Evolutionary conservation across 2,888 invertebrate species (phyloP).

Genomic region (Chouioia cunea): DNA sequence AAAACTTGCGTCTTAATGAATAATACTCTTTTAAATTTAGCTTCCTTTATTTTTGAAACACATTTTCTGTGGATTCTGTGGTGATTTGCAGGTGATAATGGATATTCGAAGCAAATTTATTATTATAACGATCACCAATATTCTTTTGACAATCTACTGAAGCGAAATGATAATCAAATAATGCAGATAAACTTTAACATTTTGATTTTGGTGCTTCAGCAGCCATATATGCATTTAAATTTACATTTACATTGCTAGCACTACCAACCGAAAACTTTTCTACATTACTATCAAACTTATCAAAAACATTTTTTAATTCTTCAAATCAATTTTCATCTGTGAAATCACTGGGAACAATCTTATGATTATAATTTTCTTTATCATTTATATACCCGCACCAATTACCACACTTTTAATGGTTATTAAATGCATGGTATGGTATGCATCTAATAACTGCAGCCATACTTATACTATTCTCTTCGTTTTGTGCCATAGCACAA

Average conservation of each 20-base stretch:
- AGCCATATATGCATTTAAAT: slow-evolving; percentile 42
- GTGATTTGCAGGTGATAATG: slow-evolving; percentile 40
- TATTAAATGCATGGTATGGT: slow-evolving; percentile 7
- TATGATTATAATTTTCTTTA: slow-evolving; percentile 26
- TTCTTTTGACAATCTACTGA: slow-evolving; percentile 41
- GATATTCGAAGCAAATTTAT: background rate
- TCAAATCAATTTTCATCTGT: no score
- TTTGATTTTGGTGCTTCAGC: slow-evolving; percentile 48
- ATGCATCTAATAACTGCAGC: background rate
- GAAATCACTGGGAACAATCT: no score
- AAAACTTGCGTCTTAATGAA: background rate
- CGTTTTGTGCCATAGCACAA: no score
- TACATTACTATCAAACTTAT: slow-evolving; percentile 40
- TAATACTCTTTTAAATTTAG: background rate
- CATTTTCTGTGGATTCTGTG: slow-evolving; percentile 19
- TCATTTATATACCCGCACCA: background rate
- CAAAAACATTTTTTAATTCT: slow-evolving; percentile 4
- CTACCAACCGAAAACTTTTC: slow-evolving; percentile 40
- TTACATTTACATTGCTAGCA: slow-evolving; percentile 48
- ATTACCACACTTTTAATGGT: background rate
- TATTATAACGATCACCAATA: slow-evolving; percentile 43
- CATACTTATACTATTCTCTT: no score
- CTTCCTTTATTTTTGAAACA: background rate
- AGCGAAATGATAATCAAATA: slow-evolving; percentile 48
- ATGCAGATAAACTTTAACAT: slow-evolving; percentile 41